Evolutionary conservation across 2,888 invertebrate genomes (phyloP).

Genomic region (Platycnemis pennipes): DNA sequence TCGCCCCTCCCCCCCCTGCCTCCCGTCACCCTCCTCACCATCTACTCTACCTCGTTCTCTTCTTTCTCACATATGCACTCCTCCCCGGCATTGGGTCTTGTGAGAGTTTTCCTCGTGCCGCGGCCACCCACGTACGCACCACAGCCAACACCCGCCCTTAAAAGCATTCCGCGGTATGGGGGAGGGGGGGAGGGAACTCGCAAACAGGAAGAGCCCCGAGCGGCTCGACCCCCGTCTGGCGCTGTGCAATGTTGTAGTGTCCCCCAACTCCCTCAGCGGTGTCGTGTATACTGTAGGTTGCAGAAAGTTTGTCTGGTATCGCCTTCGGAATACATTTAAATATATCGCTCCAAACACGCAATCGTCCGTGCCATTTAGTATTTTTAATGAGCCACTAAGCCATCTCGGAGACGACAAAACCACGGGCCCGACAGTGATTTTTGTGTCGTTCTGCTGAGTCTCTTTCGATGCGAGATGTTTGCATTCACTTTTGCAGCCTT

Average conservation of each 20-base stretch:
- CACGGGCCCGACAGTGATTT: too few relatives aligned
- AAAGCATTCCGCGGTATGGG: too few relatives aligned
- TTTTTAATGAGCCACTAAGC: too few relatives aligned
- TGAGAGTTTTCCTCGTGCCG: background rate
- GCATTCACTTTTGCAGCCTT: too few relatives aligned
- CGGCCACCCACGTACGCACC: background rate
- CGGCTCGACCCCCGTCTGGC: background rate
- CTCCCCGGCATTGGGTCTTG: background rate
- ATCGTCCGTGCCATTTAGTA: background rate
- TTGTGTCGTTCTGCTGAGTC: too few relatives aligned
- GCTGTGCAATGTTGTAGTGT: too few relatives aligned
- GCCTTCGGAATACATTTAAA: background rate
- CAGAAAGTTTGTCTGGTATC: background rate
- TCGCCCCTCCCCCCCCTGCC: background rate
- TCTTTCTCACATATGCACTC: background rate
- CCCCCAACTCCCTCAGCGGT: too few relatives aligned
- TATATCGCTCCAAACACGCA: background rate
- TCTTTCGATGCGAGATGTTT: too few relatives aligned
- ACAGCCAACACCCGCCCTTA: constrained; percentile 23
- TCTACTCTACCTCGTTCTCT: background rate
- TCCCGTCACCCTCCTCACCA: background rate
- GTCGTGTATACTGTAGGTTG: too few relatives aligned
- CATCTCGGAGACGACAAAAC: too few relatives aligned
- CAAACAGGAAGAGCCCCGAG: background rate
- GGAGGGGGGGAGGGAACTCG: background rate